Percentiles rank a stretch among this genome's conserved stretches.
phyloP scores from a whole-genome alignment of 92 coral and sea anemone species.

The Montipora capitata region DNA sequence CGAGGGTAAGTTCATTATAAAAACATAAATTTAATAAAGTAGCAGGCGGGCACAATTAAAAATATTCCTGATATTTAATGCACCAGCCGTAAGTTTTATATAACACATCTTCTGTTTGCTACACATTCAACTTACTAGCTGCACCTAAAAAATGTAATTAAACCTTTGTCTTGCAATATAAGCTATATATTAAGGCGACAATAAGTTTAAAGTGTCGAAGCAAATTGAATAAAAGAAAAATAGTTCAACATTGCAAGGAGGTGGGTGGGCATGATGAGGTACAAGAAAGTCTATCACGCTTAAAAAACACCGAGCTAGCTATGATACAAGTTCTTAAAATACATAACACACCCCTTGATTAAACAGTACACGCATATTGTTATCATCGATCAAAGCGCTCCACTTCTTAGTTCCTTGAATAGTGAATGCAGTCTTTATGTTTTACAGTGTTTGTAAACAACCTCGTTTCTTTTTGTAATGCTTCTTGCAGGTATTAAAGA shows the following conservation, averaged over 20 bases:
- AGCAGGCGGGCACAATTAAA: constrained; percentile 27
- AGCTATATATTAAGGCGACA: neutral
- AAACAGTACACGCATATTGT: constrained; percentile 35
- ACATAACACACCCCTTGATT: constrained; percentile 40
- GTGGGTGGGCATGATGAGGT: constrained; percentile 38
- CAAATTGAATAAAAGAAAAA: neutral
- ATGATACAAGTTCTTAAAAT: constrained; percentile 5
- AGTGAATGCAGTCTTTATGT: too few relatives aligned
- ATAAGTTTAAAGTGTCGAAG: neutral
- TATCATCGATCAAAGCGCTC: neutral
- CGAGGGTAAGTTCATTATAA: constrained; percentile 40
- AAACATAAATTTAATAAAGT: constrained; percentile 35
- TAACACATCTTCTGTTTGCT: constrained; percentile 25
- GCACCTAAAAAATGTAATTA: too few relatives aligned
- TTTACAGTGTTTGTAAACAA: too few relatives aligned
- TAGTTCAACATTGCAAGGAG: constrained; percentile 15
- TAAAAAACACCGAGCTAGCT: constrained; percentile 44
- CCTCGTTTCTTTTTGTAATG: too few relatives aligned
- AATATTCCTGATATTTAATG: constrained; percentile 15
- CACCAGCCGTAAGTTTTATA: constrained; percentile 23
- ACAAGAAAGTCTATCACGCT: constrained; percentile 34
- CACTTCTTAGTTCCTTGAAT: too few relatives aligned
- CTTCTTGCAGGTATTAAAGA: too few relatives aligned
- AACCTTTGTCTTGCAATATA: too few relatives aligned
- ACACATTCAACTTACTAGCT: neutral